Evolutionary conservation across 2,888 invertebrate genomes (phyloP), one percentile per base, ranked within the genome.

Genomic region (Andrena haemorrhoa): DNA sequence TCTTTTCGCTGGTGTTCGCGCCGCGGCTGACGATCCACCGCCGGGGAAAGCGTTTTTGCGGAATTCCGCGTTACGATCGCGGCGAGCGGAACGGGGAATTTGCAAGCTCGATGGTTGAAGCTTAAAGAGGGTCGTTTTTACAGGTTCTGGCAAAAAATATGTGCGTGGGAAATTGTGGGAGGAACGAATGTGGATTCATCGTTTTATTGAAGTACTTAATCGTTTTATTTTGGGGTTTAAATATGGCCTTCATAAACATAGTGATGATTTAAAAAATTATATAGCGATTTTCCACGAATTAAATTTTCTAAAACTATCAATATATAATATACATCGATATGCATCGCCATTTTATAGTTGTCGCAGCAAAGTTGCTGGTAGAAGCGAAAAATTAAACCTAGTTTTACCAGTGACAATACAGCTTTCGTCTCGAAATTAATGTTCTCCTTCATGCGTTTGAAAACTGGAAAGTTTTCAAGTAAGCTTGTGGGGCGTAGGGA

Each of bases 401-500:
- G 41, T 41, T 53, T 53, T 26, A 20, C 8, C 20, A 61, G 35
- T 33, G 20, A 20, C 1, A 29, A 26, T 20, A 20, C 51, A 41
- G 12, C 63, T 2, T 12, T 26, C 26, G 16, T 3, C 6, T n/a
- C 0, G 4, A 12, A 61, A 61, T 71, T 26, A 51, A 71, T 63
- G 16, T 51, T 6, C 31, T 16, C n/a, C 16, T 31, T n/a, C 7
- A 10, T n/a, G 10, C 26, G 41, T 63, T 77, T 33, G 63, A 63
- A 63, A 33, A 63, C 53, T 68, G 63, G 20, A 16, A 16, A 76
- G 77, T 61, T 78, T 77, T 16, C 53, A 26, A 76, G 53, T 58
- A 61, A 61, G 47, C 56, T 12, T 31, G 68, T 47, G 77, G 33
- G 41, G 51, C 20, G 31, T 31, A 8, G 51, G 5, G 3, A 4